A percentile compares a stretch with the other conserved stretches of the same genome.
These are phyloP conservation scores for Eumaeus atala DNA, from an alignment of 1,140 invertebrate species.

Conservation along the genomic window DNA sequence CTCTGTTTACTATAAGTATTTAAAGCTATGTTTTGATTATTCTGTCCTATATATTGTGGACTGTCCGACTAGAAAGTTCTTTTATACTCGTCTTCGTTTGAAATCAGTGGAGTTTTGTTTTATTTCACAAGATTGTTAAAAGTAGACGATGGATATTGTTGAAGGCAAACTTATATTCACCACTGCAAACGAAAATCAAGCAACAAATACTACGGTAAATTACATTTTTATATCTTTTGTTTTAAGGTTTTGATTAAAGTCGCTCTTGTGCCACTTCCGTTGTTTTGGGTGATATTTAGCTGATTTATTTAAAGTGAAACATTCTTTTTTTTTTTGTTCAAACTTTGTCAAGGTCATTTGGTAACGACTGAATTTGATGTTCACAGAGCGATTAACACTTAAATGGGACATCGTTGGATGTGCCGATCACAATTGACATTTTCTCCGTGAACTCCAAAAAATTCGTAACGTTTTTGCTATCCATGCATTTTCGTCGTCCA, in stretches of 20 bases:
- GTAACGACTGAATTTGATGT: no score
- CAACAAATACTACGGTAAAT: constrained; percentile 42
- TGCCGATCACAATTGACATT: no score
- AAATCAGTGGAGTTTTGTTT: not conserved
- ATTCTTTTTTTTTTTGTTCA: no score
- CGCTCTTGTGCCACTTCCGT: no score
- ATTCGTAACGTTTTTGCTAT: no score
- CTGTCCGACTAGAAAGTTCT: constrained; percentile 1
- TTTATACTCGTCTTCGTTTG: not conserved
- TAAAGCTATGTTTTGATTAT: constrained; percentile 1
- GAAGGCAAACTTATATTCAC: constrained; percentile 43
- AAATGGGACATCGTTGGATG: no score
- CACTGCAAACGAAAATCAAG: constrained; percentile 35
- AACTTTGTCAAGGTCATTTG: no score
- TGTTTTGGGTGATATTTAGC: no score
- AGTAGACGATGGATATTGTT: constrained; percentile 24
- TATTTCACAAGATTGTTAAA: not conserved
- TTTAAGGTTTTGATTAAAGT: not conserved
- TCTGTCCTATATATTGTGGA: constrained; percentile 4
- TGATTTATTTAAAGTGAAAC: no score
- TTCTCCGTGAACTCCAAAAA: no score
- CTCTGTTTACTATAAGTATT: not conserved
- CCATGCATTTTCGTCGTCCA: no score
- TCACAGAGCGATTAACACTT: no score
- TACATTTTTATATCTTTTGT: constrained; percentile 6